Base-by-base conservation (phyloP, 2,113 vertebrate species). In the Coregonus clupeaformis region DNA sequence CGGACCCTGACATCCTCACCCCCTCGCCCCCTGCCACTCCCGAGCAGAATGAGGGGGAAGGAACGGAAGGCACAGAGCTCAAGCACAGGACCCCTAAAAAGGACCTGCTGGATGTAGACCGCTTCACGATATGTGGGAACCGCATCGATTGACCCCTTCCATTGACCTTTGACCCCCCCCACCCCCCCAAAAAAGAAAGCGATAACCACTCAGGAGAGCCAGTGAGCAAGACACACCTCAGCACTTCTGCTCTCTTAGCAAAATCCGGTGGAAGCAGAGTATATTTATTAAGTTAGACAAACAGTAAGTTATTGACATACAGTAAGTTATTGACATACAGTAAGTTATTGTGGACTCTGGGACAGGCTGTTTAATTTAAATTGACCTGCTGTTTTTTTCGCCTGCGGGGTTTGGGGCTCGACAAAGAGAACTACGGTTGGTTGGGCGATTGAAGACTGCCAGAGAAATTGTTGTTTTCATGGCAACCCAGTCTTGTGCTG, bases 101-200 rank as follows among this genome's bases (percentile, higher is more conserved):
- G 87, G 97, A 98, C 82, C 92, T 98, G 86, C 75, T 99, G 88
- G 97, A 98, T 86, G 96, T 99, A 82, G 97, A 99, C 93, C 95
- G 96, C 87, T 99, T 98, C 91, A 99, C 96, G 22, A 96, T 98
- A 86, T 98, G 96, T 63, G 97, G 97, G 66, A 98, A 97, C 91
- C 94, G 96, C 70, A 99, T 99, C 77, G 95, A 97, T 93, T 99
- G 65, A 72, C 20, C 72, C 36, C 45, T 11, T 16, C 68, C 63
- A 36, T 9, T 30, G 24, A 62, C 59, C 52, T 55, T 55, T 55
- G 13, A 4, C 82, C 66, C 1, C 52, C 64, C 16, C 42, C 75
- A 63, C 84, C 75, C 66, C 84, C 68, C 9, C 0, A 6, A 32
- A 32, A 32, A 30, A 30, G 5, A 6, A 4, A 81, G 79, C 68